These are phyloP conservation scores for Pristionchus arcanus DNA, from an alignment of 2,888 invertebrate genomes.

Conservation along the genomic window DNA sequence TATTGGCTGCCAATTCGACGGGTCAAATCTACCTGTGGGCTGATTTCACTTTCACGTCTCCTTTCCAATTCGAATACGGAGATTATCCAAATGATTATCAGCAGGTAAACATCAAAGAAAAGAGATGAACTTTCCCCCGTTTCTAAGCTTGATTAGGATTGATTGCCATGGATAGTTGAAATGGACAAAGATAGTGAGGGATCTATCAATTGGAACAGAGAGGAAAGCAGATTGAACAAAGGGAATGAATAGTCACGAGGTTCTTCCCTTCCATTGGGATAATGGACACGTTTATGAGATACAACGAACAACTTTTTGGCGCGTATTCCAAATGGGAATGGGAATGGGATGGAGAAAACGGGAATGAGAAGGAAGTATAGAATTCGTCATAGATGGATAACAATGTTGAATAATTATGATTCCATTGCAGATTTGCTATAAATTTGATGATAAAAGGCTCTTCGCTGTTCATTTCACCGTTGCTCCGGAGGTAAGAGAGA, in stretches of 20 bases:
- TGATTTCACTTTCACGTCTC: constrained; percentile 77
- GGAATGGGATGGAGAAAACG: constrained; percentile 23
- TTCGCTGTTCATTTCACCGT: constrained; percentile 77
- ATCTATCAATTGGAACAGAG: constrained; percentile 21
- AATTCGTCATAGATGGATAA: background rate
- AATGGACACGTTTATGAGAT: constrained; percentile 34
- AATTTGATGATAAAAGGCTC: constrained; percentile 79
- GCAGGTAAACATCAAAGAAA: constrained; percentile 58
- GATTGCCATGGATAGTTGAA: background rate
- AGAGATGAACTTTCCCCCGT: background rate
- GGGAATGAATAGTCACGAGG: constrained; percentile 6
- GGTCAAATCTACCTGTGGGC: constrained; percentile 77
- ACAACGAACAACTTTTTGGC: background rate
- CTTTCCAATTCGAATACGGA: constrained; percentile 77
- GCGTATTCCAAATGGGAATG: constrained; percentile 17
- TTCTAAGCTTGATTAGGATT: constrained; percentile 18
- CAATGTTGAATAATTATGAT: background rate
- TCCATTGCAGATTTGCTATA: constrained; percentile 75
- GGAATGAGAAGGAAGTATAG: background rate
- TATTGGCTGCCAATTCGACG: constrained; percentile 79
- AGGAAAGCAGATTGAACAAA: constrained; percentile 15
- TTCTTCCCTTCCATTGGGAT: background rate
- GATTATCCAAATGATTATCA: constrained; percentile 78
- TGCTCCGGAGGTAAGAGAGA: constrained; percentile 64
- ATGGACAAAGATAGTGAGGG: background rate